Percentiles rank a stretch among this genome's conserved stretches.
Conservation (phyloP, 2,113 vertebrate genomes). For the Entomyzon cyanotis region DNA sequence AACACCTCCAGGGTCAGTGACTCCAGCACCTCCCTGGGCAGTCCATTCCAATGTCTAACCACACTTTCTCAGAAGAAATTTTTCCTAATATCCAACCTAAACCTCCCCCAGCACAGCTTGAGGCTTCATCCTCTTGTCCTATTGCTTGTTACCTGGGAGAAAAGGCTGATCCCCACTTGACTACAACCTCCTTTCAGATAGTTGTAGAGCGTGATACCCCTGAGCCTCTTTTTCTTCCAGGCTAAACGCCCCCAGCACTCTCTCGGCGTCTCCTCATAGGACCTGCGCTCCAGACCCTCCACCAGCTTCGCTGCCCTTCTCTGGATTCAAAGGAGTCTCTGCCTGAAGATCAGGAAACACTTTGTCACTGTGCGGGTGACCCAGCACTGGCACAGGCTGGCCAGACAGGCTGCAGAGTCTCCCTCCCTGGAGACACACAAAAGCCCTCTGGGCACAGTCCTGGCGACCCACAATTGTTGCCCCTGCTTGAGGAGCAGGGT, state of each 20-base stretch:
- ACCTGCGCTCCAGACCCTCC: neutral
- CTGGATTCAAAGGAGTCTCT: neutral
- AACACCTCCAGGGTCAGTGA: neutral
- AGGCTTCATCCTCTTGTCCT: neutral
- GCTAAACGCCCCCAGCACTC: neutral
- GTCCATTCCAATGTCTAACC: neutral
- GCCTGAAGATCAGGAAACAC: neutral
- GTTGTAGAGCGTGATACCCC: neutral
- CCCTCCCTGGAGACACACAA: fast-evolving
- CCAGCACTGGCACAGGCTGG: fast-evolving
- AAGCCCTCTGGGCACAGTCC: fast-evolving
- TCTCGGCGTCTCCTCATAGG: neutral
- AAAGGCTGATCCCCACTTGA: neutral
- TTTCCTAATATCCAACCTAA: neutral
- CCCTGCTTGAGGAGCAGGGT: fast-evolving
- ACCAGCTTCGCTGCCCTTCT: neutral
- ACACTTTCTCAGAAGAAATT: neutral
- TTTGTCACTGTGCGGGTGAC: fast-evolving
- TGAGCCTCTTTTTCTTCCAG: neutral
- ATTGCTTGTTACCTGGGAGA: neutral
- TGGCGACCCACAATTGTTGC: fast-evolving
- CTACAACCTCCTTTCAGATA: neutral
- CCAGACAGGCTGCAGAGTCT: fast-evolving
- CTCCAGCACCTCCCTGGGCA: neutral
- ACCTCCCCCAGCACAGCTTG: neutral